Percentiles rank a stretch among this genome's conserved stretches.
phyloP scores from a whole-genome alignment of 2,888 invertebrate species.

The Ligdia adustata region DNA sequence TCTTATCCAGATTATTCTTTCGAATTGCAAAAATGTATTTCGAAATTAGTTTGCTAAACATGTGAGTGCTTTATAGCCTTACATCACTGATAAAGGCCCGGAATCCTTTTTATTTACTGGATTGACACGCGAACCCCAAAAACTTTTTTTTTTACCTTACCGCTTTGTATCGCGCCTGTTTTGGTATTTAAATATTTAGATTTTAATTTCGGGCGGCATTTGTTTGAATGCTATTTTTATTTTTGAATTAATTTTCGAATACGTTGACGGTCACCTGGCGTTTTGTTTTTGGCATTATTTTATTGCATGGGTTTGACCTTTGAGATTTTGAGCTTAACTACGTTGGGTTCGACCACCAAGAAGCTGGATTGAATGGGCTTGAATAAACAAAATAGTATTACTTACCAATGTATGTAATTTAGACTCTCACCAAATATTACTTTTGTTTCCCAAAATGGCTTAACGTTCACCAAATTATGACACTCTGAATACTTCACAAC shows the following conservation, averaged over 20 bases:
- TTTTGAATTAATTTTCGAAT: constrained; percentile 7
- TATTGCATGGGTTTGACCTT: too few species aligned
- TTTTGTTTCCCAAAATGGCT: too few species aligned
- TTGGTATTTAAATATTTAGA: constrained; percentile 34
- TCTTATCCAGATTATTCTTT: constrained; percentile 41
- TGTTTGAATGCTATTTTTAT: constrained; percentile 15
- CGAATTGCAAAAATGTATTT: constrained; percentile 46
- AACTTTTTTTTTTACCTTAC: constrained; percentile 40
- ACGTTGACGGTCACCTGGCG: not conserved
- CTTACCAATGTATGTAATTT: too few species aligned
- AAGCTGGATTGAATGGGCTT: too few species aligned
- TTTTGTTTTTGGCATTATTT: not conserved
- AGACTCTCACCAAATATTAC: too few species aligned
- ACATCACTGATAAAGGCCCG: constrained; percentile 44
- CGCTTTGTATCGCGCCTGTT: constrained; percentile 21
- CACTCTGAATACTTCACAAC: too few species aligned
- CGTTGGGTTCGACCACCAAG: too few species aligned
- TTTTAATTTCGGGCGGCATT: constrained; percentile 12
- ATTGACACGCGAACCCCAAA: constrained; percentile 48
- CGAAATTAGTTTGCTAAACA: constrained; percentile 61
- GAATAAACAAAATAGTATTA: too few species aligned
- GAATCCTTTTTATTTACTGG: constrained; percentile 37
- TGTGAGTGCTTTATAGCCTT: constrained; percentile 63
- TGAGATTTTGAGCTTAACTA: too few species aligned
- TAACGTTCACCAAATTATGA: too few species aligned